Evolutionary conservation across 2,888 invertebrate genomes (phyloP), one percentile per base, ranked within the genome.

Genomic region (Rhamnusium bicolor): DNA sequence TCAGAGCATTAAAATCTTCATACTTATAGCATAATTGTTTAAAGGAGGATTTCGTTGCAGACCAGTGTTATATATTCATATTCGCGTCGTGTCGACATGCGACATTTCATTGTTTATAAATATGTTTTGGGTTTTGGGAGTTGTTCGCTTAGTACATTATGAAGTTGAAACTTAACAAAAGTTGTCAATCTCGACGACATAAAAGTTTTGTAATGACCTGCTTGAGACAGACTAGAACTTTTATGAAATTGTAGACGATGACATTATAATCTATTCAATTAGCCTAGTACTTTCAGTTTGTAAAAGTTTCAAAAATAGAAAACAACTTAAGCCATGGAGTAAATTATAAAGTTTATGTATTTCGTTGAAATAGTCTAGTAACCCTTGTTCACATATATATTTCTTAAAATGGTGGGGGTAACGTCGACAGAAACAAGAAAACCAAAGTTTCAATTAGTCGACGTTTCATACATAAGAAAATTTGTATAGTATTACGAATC

Each of bases 1-100:
- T n/a, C n/a, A n/a, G n/a, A n/a, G n/a, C n/a, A n/a, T n/a, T n/a
- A n/a, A n/a, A n/a, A n/a, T n/a, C n/a, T n/a, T n/a, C n/a, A n/a
- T n/a, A n/a, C n/a, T n/a, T n/a, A n/a, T n/a, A n/a, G n/a, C n/a
- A n/a, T n/a, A n/a, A n/a, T n/a, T n/a, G n/a, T n/a, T n/a, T n/a
- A n/a, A n/a, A n/a, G n/a, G n/a, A n/a, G n/a, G n/a, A n/a, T n/a
- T n/a, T n/a, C n/a, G n/a, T n/a, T n/a, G n/a, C n/a, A n/a, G n/a
- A n/a, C n/a, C n/a, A n/a, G n/a, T n/a, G n/a, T n/a, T n/a, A 83
- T 81, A 81, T 81, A 83, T 83, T 83, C 83, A 83, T 83, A 80
- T 80, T 81, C 71, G 69, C 69, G 40, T 58, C 58, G 62, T 80
- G 80, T 70, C 70, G 71, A 24, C 61, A 61, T 58, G 68, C 69